A percentile compares a stretch with the other conserved stretches of the same genome.
These are phyloP conservation scores for Diadromus collaris DNA, from an alignment of 2,888 invertebrate genomes.

Conservation along the genomic window DNA sequence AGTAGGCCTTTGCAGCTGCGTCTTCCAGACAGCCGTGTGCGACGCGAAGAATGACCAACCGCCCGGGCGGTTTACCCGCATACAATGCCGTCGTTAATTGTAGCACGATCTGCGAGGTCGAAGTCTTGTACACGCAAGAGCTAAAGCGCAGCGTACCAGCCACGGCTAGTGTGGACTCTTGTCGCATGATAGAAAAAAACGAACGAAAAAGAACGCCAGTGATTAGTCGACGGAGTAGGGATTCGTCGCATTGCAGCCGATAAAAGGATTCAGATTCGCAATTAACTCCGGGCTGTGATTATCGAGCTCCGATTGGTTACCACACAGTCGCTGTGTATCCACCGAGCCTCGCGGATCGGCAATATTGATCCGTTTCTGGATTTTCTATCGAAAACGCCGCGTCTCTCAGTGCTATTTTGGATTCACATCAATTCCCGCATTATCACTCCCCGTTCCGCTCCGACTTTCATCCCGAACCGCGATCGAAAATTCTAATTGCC, in stretches of 20 bases:
- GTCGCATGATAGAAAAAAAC: not conserved
- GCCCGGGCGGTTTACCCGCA: not conserved
- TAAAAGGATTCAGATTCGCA: conserved; percentile 46
- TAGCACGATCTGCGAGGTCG: conserved; percentile 2
- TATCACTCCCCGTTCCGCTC: conserved; percentile 16
- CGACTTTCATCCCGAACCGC: conserved; percentile 16
- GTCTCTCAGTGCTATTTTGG: not conserved
- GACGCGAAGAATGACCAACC: not conserved
- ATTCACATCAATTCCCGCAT: conserved; percentile 37
- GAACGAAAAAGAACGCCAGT: conserved; percentile 15
- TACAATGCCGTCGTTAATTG: not conserved
- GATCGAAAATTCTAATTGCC: conserved; percentile 53
- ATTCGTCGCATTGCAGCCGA: conserved; percentile 48
- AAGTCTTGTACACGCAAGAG: conserved; percentile 26
- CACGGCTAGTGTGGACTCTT: conserved; percentile 25
- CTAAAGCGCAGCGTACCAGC: not conserved
- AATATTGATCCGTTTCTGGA: conserved; percentile 24
- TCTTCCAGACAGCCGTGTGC: not conserved
- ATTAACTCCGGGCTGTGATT: conserved; percentile 54
- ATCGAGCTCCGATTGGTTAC: conserved; percentile 49
- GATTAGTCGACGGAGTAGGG: conserved; percentile 36
- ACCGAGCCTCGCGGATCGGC: not conserved
- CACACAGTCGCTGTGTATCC: conserved; percentile 42
- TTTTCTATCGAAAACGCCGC: conserved; percentile 32
- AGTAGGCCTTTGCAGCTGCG: not conserved